phyloP scores from a whole-genome alignment of 2,113 vertebrate species.

The Cyprinodon variegatus region DNA sequence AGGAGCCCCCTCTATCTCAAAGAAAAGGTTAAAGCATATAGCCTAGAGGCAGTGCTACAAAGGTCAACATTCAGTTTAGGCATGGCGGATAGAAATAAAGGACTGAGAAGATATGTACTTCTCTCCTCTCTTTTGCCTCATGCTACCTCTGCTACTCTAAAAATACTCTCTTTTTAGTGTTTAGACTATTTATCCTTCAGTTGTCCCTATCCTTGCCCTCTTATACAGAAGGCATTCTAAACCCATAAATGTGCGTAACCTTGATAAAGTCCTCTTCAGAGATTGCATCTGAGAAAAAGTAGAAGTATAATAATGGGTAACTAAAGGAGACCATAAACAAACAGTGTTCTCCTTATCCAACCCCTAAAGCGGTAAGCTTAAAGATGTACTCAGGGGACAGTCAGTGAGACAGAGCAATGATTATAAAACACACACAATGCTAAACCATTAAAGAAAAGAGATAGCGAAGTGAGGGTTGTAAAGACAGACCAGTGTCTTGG shows the following conservation, averaged over 20 bases:
- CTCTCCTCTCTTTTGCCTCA: constrained; percentile 1
- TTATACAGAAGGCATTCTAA: constrained; percentile 41
- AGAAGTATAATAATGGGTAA: constrained; percentile 47
- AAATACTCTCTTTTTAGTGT: constrained; percentile 14
- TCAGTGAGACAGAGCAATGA: constrained; percentile 42
- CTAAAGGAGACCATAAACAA: constrained; percentile 66
- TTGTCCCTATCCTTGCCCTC: constrained; percentile 27
- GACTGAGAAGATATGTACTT: constrained; percentile 29
- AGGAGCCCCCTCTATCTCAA: constrained; percentile 57
- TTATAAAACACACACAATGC: constrained; percentile 56
- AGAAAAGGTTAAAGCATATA: constrained; percentile 78
- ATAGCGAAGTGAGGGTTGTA: constrained; percentile 42
- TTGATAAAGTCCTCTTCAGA: constrained; percentile 62
- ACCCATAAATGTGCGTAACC: constrained; percentile 64
- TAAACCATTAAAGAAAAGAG: constrained; percentile 50
- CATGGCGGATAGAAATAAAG: constrained; percentile 59
- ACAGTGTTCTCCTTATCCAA: constrained; percentile 54
- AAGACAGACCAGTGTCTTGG: constrained; percentile 65
- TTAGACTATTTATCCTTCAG: constrained; percentile 30
- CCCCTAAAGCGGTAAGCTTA: constrained; percentile 27
- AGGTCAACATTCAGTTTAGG: constrained; percentile 74
- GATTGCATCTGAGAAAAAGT: constrained; percentile 30
- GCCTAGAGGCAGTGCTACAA: constrained; percentile 72
- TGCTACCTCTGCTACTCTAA: constrained; percentile 24
- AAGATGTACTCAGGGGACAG: constrained; percentile 43